Evolutionary conservation across 1,140 invertebrate species (phyloP).

Genomic region (Proctacanthus coquilletti): DNA sequence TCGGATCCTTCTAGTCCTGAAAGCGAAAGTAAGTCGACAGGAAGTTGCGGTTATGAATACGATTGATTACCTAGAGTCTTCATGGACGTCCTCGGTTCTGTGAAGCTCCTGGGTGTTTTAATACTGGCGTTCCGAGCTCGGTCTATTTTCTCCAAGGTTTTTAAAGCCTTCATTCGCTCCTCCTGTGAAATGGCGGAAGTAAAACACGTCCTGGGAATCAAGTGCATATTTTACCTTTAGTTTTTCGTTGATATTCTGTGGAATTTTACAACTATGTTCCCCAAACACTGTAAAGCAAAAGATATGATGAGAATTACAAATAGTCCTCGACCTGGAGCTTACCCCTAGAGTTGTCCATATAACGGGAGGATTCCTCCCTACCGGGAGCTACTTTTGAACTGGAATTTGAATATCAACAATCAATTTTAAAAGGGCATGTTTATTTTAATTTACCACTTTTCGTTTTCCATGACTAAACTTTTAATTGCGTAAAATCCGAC

Average conservation of each 20-base stretch:
- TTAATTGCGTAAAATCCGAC: too few species aligned
- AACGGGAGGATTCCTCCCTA: too few species aligned
- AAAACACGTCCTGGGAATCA: not conserved
- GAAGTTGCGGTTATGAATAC: not conserved
- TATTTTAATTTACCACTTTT: too few species aligned
- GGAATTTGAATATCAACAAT: too few species aligned
- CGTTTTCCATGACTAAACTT: too few species aligned
- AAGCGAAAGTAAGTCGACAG: not conserved
- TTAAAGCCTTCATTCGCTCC: not conserved
- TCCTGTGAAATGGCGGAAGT: not conserved
- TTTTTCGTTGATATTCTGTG: not conserved
- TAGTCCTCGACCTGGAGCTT: too few species aligned
- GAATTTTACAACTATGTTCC: not conserved
- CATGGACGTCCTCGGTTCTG: not conserved
- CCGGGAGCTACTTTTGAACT: too few species aligned
- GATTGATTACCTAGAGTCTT: not conserved
- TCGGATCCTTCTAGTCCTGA: not conserved
- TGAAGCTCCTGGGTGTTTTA: not conserved
- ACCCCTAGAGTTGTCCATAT: too few species aligned
- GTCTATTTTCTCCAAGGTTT: not conserved
- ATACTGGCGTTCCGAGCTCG: too few species aligned
- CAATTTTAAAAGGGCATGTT: too few species aligned
- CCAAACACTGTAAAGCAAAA: not conserved
- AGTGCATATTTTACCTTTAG: not conserved
- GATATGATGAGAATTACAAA: not conserved